Evolutionary conservation across 1,140 invertebrate genomes (phyloP), one percentile per base, ranked within the genome.

Genomic region (Heliothis virescens): DNA sequence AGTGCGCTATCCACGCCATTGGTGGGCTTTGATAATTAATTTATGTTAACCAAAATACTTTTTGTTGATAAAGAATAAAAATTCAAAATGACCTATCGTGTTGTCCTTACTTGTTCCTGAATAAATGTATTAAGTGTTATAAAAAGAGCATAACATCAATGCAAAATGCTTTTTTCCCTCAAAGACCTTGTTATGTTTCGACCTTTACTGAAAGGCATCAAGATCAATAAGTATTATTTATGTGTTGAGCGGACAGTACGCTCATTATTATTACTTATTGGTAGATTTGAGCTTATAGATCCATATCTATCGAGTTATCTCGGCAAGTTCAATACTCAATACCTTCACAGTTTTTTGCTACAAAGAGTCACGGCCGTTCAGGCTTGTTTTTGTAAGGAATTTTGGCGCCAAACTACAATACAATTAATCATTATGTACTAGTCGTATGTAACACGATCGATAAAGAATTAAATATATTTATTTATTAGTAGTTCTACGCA

Each of bases 331-430:
- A 63, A 65, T 76, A 76, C 48, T 76, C 52, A 71, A 80, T 74
- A 79, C 82, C 75, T 78, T 74, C 79, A 57, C 71, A 67, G 69
- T 80, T 86, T 89, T 87, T 88, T 86, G 82, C 81, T 26, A 34
- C 3, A 29, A 80, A 65, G 80, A 91, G 91, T 94, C 92, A 94
- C 79, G 92, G 92, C 85, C 92, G 92, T 89, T 92, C 91, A 88
- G 79, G 82, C 79, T 78, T 62, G 85, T 92, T 94, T 93, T 92
- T 92, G 87, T 81, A 86, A 84, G 86, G 87, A 92, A 92, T 94
- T 92, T 94, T 90, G 91, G 92, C 92, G 92, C 92, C 92, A 91
- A 91, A 90, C 83, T 83, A 86, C 84, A 81, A 86, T 84, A 85
- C 83, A 87, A 90, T 87, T 80, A 83, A 90, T 89, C 84, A 87